These are phyloP conservation scores for Suillia variegata DNA, from an alignment of 2,888 invertebrate genomes.

Conservation along the genomic window DNA sequence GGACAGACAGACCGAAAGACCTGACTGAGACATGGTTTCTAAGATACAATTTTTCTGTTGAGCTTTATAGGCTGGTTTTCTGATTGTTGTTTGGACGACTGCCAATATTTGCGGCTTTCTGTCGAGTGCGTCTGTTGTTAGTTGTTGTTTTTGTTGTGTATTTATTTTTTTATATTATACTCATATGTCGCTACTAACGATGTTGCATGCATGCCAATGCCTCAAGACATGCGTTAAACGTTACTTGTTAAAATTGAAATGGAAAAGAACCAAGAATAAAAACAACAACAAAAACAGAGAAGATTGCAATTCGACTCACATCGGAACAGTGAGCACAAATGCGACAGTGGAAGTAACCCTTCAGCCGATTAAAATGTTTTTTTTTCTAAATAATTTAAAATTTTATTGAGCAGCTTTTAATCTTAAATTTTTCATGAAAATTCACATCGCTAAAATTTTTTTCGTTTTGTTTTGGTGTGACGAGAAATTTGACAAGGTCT, in stretches of 20 bases:
- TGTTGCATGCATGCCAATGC: conserved; percentile 1
- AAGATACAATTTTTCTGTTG: neutral
- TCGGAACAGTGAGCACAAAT: neutral
- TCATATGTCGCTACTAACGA: neutral
- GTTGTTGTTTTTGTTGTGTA: neutral
- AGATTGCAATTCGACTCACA: conserved; percentile 8
- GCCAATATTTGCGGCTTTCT: conserved; percentile 2
- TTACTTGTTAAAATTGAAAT: conserved; percentile 18
- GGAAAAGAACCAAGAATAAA: too few species aligned
- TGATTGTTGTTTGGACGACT: neutral
- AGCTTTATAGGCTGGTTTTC: neutral
- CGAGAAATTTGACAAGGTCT: too few species aligned
- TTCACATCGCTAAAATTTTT: neutral
- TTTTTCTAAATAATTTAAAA: too few species aligned
- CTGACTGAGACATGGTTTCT: neutral
- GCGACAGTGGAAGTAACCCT: neutral
- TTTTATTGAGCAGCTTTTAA: too few species aligned
- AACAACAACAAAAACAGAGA: too few species aligned
- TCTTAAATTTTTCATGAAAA: neutral
- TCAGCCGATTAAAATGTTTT: too few species aligned
- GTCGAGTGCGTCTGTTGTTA: neutral
- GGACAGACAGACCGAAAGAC: neutral
- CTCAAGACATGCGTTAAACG: conserved; percentile 17
- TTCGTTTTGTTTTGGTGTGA: neutral
- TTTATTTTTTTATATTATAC: too few species aligned